Evolutionary conservation across 1,140 invertebrate genomes (phyloP), one percentile per base, ranked within the genome.

Genomic region (Drosophila murphyi): DNA sequence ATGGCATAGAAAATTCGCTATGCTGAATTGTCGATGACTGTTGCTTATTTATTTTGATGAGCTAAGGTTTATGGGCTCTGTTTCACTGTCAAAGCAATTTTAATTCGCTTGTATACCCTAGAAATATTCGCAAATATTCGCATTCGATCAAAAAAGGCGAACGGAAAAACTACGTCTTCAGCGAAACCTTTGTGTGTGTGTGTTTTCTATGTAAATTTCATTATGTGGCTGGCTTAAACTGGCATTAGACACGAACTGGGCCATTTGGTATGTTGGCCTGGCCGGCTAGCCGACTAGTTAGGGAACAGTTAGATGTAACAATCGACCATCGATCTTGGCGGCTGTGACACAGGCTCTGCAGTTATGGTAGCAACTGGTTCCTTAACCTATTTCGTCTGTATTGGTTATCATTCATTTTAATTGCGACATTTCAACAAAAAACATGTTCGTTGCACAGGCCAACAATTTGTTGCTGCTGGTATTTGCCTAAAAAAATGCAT

Each of bases 321-420:
- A 56, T 68, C 54, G 51, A 28, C 64, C 61, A 80, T 89, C 73
- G 76, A 87, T 82, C 82, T 87, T 34, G 4, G 55, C 32, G 34
- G 28, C 54, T 56, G 35, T n/a, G 39, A 43, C 39, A 57, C 59
- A 47, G 52, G 47, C 79, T 79, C 80, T 80, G 52, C 54, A 61
- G 69, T 72, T 83, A 89, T 89, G 83, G 85, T 78, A 85, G 78
- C 77, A 88, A 83, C 83, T 72, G 83, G 83, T 88, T 88, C 89
- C 83, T 72, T 78, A 80, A 85, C 83, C 74, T 69, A 72, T 85
- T 81, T 72, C 63, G 77, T 71, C 72, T 82, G 77, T 75, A 81
- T 89, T 82, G 79, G 79, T 78, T 89, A 85, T 85, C 85, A 88
- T 89, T 88, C 78, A 89, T 89, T 88, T 89, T 72, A 57, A 88